Evolutionary conservation across 2,888 invertebrate genomes (phyloP).

Genomic region (Microctonus aethiopoides): DNA sequence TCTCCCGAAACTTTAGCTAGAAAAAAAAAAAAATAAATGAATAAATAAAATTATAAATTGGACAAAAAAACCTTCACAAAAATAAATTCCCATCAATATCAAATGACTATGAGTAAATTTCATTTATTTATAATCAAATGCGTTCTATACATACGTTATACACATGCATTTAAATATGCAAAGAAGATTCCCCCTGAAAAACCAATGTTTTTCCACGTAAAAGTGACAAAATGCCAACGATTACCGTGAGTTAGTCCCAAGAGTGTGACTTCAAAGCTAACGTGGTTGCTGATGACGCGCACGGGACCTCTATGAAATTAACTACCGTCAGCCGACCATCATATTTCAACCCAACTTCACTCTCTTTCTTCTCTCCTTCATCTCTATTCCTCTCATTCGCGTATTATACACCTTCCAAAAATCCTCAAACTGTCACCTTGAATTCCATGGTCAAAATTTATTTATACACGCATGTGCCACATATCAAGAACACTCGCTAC

Average conservation of each 20-base stretch:
- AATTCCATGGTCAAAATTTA: background rate
- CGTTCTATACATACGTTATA: background rate
- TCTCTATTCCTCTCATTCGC: background rate
- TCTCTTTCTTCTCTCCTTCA: background rate
- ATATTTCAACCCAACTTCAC: slow-evolving; percentile 46
- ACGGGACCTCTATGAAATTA: slow-evolving; percentile 58
- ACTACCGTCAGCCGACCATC: slow-evolving; percentile 47
- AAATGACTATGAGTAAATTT: background rate
- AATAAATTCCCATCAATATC: background rate
- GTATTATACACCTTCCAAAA: background rate
- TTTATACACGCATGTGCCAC: background rate
- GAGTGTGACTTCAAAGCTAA: slow-evolving; percentile 41
- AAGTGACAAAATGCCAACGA: slow-evolving; percentile 60
- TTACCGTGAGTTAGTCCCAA: slow-evolving; percentile 54
- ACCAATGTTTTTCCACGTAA: slow-evolving; percentile 44
- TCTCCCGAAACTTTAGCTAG: background rate
- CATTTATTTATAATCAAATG: background rate
- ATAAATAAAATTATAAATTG: background rate
- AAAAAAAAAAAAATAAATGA: background rate
- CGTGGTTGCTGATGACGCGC: slow-evolving; percentile 55
- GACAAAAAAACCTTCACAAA: background rate
- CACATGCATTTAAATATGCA: background rate
- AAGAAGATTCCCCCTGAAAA: slow-evolving; percentile 32
- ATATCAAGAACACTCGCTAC: background rate
- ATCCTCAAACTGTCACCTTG: background rate